A percentile compares a stretch with the other conserved stretches of the same genome.
Conservation (phyloP, 92 coral and sea anemone species). For the Umimayanthus chanpuru region DNA sequence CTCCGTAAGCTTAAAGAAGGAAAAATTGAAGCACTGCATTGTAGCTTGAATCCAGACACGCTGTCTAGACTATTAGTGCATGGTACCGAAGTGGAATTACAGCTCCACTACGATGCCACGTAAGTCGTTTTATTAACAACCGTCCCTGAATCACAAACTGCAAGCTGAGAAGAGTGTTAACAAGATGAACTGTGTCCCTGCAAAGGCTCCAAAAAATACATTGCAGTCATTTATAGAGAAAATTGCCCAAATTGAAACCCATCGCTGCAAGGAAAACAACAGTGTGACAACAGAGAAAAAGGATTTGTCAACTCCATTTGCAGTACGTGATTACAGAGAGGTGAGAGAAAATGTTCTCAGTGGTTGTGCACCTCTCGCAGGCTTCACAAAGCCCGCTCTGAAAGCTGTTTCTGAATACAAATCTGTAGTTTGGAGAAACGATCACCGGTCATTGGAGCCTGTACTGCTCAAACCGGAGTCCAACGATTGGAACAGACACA, state of each 20-base stretch:
- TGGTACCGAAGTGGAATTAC: neutral
- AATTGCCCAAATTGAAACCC: conserved; percentile 20
- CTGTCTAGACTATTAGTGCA: neutral
- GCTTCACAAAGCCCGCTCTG: neutral
- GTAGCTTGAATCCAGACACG: neutral
- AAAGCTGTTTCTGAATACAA: neutral
- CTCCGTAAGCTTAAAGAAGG: no score
- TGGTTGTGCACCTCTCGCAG: neutral
- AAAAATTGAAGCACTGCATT: neutral
- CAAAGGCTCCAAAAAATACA: neutral
- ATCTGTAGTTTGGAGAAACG: neutral
- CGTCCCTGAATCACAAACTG: neutral
- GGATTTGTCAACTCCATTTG: no score
- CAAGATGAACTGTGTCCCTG: neutral
- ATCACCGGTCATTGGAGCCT: neutral
- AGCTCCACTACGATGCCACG: neutral
- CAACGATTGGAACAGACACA: neutral
- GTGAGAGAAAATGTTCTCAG: no score
- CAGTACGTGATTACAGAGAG: neutral
- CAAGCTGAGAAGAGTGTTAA: neutral
- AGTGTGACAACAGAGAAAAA: neutral
- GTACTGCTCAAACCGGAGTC: conserved; percentile 6
- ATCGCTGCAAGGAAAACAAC: conserved; percentile 8
- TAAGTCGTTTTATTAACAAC: neutral
- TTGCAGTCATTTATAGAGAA: conserved; percentile 17